Evolutionary conservation across 2,888 invertebrate genomes (phyloP).

Genomic region (Eupithecia abbreviata): DNA sequence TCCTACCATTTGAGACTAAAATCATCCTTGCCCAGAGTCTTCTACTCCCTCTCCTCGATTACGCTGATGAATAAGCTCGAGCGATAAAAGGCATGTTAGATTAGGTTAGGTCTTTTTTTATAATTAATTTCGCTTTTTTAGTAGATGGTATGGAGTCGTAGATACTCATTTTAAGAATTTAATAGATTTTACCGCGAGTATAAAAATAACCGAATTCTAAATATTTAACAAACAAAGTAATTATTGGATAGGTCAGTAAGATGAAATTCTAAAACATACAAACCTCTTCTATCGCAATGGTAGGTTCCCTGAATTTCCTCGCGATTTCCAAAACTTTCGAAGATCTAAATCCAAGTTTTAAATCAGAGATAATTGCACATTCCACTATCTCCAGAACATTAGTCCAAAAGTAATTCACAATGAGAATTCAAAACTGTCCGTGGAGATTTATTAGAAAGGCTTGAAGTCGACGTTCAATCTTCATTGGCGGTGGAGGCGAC

Average conservation of each 20-base stretch:
- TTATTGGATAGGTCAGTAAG: not conserved
- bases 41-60: too few species aligned
- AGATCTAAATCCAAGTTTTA: not conserved
- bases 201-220: not conserved
- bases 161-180: too few species aligned
- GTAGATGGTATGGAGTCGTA: too few species aligned
- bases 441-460: slow-evolving; percentile 53
- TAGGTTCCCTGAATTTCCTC: not conserved
- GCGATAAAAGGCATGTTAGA: too few species aligned
- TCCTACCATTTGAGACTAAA: too few species aligned
- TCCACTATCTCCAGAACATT: slow-evolving; percentile 7
- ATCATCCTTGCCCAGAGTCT: too few species aligned
- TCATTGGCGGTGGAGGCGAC: slow-evolving; percentile 55
- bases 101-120: too few species aligned
- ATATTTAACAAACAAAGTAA: not conserved
- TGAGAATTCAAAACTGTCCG: slow-evolving; percentile 19
- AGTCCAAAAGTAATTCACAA: slow-evolving; percentile 6
- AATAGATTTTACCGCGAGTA: too few species aligned
- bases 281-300: not conserved
- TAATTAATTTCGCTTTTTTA: too few species aligned
- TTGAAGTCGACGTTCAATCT: slow-evolving; percentile 55
- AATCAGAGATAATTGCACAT: slow-evolving; percentile 1
- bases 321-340: not conserved
- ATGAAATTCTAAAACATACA: too few species aligned
- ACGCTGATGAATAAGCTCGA: too few species aligned